phyloP scores from a whole-genome alignment of 2,888 invertebrate species.

The Drosophila kanekoi region DNA sequence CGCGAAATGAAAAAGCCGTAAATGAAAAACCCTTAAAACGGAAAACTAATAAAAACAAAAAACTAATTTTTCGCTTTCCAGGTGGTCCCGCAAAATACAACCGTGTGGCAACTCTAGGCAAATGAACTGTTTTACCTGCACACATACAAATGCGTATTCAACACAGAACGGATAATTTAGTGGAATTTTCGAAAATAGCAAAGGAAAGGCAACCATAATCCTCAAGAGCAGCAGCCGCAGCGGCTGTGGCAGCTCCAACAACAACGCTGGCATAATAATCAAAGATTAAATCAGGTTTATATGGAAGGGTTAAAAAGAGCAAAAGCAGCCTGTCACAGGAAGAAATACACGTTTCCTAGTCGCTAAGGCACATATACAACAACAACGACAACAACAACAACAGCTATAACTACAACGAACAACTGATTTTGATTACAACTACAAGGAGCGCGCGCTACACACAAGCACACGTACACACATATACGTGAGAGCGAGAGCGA shows the following conservation, averaged over 20 bases:
- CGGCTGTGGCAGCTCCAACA: slow-evolving; percentile 41
- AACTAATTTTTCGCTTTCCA: slow-evolving; percentile 59
- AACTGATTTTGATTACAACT: slow-evolving; percentile 74
- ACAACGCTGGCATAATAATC: slow-evolving; percentile 70
- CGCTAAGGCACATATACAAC: slow-evolving; percentile 53
- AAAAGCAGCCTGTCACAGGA: slow-evolving; percentile 75
- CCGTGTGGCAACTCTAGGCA: slow-evolving; percentile 71
- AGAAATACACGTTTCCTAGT: slow-evolving; percentile 79
- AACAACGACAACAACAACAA: slow-evolving; percentile 33
- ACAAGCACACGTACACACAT: slow-evolving; percentile 13
- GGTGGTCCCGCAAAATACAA: slow-evolving; percentile 62
- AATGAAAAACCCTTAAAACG: slow-evolving; percentile 42
- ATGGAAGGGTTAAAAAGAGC: slow-evolving; percentile 78
- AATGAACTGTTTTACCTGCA: slow-evolving; percentile 81
- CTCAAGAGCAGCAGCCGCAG: slow-evolving; percentile 51
- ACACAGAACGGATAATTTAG: slow-evolving; percentile 71
- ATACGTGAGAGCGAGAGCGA: slow-evolving; percentile 41
- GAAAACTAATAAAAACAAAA: slow-evolving; percentile 55
- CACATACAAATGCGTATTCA: slow-evolving; percentile 38
- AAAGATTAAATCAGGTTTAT: slow-evolving; percentile 81
- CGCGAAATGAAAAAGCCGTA: slow-evolving; percentile 39
- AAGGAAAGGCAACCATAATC: slow-evolving; percentile 68
- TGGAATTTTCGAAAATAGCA: slow-evolving; percentile 79
- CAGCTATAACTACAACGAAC: slow-evolving; percentile 60
- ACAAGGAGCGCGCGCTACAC: slow-evolving; percentile 62